A percentile compares a stretch with the other conserved stretches of the same genome.
Evolutionary conservation across 2,888 invertebrate genomes (phyloP).

Genomic region (Aleiodes alternator): DNA sequence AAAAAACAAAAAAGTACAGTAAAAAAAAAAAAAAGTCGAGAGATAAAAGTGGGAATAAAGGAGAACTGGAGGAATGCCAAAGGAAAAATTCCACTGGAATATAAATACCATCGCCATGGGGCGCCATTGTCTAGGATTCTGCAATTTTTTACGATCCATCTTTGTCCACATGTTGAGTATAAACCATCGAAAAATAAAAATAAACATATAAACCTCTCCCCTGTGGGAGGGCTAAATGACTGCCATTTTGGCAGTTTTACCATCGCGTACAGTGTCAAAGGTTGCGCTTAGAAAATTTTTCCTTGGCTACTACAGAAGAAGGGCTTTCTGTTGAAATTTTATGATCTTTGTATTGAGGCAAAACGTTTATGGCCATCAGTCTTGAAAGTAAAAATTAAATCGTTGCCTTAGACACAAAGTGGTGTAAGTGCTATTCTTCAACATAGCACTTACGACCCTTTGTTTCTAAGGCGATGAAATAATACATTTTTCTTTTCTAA

Average conservation of each 20-base stretch:
- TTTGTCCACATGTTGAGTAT: background rate
- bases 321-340: slow-evolving; percentile 26
- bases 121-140: slow-evolving; percentile 1
- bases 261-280: background rate
- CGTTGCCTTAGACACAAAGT: too few relatives aligned
- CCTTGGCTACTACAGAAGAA: slow-evolving; percentile 7
- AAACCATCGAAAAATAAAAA: background rate
- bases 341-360: slow-evolving; percentile 32
- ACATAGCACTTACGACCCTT: too few relatives aligned
- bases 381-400: background rate
- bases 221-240: slow-evolving; percentile 6
- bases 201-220: background rate
- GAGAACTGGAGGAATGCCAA: background rate
- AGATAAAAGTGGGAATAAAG: background rate
- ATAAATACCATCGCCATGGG: background rate
- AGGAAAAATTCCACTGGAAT: background rate
- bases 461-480: too few relatives aligned
- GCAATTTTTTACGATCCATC: slow-evolving; percentile 30
- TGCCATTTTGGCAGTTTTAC: slow-evolving; percentile 38
- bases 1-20: background rate
- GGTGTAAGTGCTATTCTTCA: too few relatives aligned
- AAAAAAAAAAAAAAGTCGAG: background rate
- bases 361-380: background rate
- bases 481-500: too few relatives aligned
- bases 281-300: background rate